These are phyloP conservation scores for Ormyrus rosae DNA, from an alignment of 2,888 invertebrate species.

Conservation along the genomic window DNA sequence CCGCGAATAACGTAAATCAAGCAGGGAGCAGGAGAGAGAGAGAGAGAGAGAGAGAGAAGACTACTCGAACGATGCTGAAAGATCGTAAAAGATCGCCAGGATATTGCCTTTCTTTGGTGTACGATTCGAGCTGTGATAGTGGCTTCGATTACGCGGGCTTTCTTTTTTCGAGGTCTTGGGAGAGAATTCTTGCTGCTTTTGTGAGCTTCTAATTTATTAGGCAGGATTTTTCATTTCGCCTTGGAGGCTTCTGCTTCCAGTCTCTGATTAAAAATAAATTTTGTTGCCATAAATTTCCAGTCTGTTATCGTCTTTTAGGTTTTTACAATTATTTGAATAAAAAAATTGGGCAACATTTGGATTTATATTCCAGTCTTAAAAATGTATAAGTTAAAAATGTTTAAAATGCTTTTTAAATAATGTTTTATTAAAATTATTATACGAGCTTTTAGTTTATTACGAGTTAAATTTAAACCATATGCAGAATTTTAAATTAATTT, in stretches of 20 bases:
- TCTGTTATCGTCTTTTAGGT: too few species aligned
- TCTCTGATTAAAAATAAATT: too few species aligned
- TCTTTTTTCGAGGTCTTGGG: not conserved
- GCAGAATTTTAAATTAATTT: too few species aligned
- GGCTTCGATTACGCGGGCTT: slow-evolving; percentile 15
- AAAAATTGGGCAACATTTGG: too few species aligned
- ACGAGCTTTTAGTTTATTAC: too few species aligned
- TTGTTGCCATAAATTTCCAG: too few species aligned
- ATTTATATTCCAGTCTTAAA: too few species aligned
- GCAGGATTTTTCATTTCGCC: not conserved
- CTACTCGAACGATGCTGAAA: slow-evolving; percentile 7
- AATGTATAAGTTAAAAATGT: too few species aligned
- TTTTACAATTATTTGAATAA: too few species aligned
- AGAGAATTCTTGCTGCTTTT: not conserved
- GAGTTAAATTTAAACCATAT: too few species aligned
- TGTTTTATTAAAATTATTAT: too few species aligned
- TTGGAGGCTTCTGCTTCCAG: not conserved
- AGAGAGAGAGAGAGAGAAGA: slow-evolving; percentile 18
- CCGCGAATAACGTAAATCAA: slow-evolving; percentile 43
- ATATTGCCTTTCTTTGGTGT: slow-evolving; percentile 38
- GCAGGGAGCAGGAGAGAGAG: not conserved
- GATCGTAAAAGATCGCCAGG: slow-evolving; percentile 3
- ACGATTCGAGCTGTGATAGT: slow-evolving; percentile 19
- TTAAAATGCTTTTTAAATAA: too few species aligned
- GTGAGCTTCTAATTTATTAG: not conserved